Percentiles rank a stretch among this genome's conserved stretches.
Conservation (phyloP, 2,797 vertebrate species). For the Odontamblyopus lacepedii region DNA sequence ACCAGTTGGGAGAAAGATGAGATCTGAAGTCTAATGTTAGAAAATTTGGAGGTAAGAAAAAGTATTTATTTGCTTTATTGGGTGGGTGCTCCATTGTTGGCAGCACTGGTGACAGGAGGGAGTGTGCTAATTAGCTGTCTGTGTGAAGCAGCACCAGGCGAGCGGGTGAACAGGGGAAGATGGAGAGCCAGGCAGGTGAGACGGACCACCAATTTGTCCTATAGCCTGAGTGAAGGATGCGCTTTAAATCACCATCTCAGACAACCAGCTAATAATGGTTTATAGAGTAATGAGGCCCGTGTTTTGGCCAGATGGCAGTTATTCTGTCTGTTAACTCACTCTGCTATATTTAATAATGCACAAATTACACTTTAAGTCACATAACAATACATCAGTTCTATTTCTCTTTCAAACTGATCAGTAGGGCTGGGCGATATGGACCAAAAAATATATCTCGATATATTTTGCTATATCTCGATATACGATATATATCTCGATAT, state of each 20-base stretch:
- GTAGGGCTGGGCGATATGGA: too few relatives aligned
- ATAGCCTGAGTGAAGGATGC: slow-evolving; percentile 40
- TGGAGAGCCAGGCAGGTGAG: slow-evolving; percentile 49
- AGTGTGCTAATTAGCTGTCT: slow-evolving; percentile 79
- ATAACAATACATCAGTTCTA: background rate
- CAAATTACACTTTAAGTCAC: background rate
- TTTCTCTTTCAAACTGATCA: background rate
- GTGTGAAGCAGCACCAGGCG: slow-evolving; percentile 68
- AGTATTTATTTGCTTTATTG: slow-evolving; percentile 45
- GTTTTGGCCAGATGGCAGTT: slow-evolving; percentile 32
- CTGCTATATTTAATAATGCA: slow-evolving; percentile 44
- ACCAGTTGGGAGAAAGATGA: background rate
- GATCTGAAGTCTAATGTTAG: background rate
- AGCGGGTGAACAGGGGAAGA: slow-evolving; percentile 44
- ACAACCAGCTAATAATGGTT: slow-evolving; percentile 43
- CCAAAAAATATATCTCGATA: too few relatives aligned
- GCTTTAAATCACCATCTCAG: slow-evolving; percentile 37
- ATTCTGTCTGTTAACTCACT: slow-evolving; percentile 24
- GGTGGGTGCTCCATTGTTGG: slow-evolving; percentile 42
- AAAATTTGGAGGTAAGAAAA: slow-evolving; percentile 1
- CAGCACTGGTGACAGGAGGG: slow-evolving; percentile 66
- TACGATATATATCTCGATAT: too few relatives aligned
- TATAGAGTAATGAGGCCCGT: slow-evolving; percentile 32
- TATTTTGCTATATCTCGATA: too few relatives aligned
- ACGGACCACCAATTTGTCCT: slow-evolving; percentile 66